Percentiles rank a stretch among this genome's conserved stretches.
These are phyloP conservation scores for Siderastrea radians DNA, from an alignment of 92 coral and sea anemone species.

Conservation along the genomic window DNA sequence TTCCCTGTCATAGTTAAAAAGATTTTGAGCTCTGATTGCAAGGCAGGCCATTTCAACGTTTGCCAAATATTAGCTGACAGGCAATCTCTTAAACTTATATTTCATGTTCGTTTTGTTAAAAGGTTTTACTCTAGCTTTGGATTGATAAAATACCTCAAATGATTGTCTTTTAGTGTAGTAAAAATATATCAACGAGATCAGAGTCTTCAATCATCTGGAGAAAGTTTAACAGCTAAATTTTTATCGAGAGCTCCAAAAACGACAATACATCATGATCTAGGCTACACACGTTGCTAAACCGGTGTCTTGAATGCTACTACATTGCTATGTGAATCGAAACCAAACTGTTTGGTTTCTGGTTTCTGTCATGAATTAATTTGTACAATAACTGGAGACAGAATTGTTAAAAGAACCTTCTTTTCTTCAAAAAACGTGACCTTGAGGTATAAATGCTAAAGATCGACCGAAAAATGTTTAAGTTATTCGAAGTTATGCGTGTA, in stretches of 20 bases:
- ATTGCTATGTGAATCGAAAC: background rate
- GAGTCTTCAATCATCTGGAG: background rate
- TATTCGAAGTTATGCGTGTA: background rate
- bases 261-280: too few species aligned
- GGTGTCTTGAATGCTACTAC: background rate
- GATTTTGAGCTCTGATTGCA: background rate
- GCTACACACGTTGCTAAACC: background rate
- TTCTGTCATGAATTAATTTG: background rate
- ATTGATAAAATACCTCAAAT: background rate
- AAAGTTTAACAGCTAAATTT: background rate
- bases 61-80: slow-evolving; percentile 1
- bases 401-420: background rate
- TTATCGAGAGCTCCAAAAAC: too few species aligned
- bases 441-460: background rate
- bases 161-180: background rate
- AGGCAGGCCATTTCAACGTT: background rate
- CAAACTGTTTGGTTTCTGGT: background rate
- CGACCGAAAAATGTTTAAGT: background rate
- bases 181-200: background rate
- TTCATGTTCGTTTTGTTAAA: slow-evolving; percentile 2
- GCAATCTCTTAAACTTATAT: background rate
- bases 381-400: background rate
- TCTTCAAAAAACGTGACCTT: background rate
- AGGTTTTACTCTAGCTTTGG: background rate
- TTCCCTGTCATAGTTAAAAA: background rate